phyloP scores from a whole-genome alignment of 2,888 invertebrate genomes.

The Volucella bombylans region DNA sequence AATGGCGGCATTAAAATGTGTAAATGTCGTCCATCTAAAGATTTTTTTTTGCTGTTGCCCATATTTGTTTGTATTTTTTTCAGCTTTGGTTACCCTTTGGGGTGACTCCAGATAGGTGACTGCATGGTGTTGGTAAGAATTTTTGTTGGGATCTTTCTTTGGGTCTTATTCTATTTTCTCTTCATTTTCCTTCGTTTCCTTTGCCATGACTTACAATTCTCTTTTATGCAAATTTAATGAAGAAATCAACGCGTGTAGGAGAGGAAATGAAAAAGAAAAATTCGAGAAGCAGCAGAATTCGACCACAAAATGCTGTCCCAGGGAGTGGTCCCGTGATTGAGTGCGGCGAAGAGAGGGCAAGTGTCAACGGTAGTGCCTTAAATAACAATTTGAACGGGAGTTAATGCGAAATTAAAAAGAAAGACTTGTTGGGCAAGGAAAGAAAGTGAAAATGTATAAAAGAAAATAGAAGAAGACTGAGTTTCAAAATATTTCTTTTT shows the following conservation, averaged over 20 bases:
- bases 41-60: not conserved
- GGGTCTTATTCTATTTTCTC: not conserved
- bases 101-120: constrained; percentile 28
- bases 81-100: not conserved
- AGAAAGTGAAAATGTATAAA: constrained; percentile 1
- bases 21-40: constrained; percentile 43
- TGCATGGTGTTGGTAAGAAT: not conserved
- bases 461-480: constrained; percentile 10
- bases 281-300: not conserved
- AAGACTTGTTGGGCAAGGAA: not conserved
- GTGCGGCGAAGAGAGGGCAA: not conserved
- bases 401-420: constrained; percentile 50
- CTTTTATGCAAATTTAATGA: constrained; percentile 64
- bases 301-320: constrained; percentile 22
- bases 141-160: not conserved
- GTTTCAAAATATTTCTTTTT: not conserved
- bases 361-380: constrained; percentile 53
- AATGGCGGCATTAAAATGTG: constrained; percentile 42
- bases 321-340: not conserved
- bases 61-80: constrained; percentile 16
- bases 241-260: constrained; percentile 41
- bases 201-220: constrained; percentile 37
- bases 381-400: constrained; percentile 51
- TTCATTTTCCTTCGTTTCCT: constrained; percentile 5
- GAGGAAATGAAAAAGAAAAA: constrained; percentile 1